These are phyloP conservation scores for Pagetopsis macropterus DNA, from an alignment of 2,797 vertebrate genomes.

Conservation along the genomic window DNA sequence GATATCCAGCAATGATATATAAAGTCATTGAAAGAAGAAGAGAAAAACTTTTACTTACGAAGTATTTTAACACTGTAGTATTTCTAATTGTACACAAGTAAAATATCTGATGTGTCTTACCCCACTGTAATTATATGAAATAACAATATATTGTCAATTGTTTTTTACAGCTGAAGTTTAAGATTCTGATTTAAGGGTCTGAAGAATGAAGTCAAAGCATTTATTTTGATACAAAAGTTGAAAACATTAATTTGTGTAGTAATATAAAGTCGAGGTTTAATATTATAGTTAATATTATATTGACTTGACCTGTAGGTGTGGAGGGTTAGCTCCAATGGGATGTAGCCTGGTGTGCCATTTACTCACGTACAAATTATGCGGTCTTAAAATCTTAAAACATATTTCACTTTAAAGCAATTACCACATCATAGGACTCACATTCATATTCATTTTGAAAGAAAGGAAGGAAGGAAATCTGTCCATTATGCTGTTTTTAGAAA, in stretches of 20 bases:
- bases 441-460: background rate
- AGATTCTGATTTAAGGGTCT: background rate
- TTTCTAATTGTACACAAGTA: too few relatives aligned
- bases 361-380: background rate
- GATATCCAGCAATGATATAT: too few relatives aligned
- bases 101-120: too few relatives aligned
- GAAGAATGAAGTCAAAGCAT: background rate
- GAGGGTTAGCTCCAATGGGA: constrained; percentile 2
- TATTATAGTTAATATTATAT: background rate
- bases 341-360: background rate
- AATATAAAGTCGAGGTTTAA: background rate
- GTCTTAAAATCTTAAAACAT: background rate
- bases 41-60: too few relatives aligned
- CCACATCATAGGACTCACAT: background rate
- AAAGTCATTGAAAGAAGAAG: too few relatives aligned
- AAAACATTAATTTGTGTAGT: background rate
- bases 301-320: background rate
- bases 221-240: background rate
- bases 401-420: background rate
- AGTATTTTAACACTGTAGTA: too few relatives aligned
- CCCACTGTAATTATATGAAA: too few relatives aligned
- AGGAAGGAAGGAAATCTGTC: background rate
- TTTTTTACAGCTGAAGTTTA: background rate
- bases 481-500: background rate
- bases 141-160: background rate